These are phyloP conservation scores for Hylaea fasciaria DNA, from an alignment of 2,888 invertebrate species.

Conservation along the genomic window DNA sequence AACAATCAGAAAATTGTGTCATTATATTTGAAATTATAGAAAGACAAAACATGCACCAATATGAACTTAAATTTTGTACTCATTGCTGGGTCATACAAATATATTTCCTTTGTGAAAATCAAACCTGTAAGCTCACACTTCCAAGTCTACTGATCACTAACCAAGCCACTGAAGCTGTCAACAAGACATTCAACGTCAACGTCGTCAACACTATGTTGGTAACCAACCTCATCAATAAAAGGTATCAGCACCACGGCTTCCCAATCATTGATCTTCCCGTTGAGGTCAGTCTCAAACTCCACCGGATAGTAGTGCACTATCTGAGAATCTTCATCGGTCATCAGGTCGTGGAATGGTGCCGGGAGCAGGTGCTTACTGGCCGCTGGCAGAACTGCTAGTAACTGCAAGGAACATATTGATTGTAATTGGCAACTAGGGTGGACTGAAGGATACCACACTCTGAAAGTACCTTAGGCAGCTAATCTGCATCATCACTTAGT, in stretches of 20 bases:
- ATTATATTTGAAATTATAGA: background rate
- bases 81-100: background rate
- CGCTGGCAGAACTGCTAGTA: constrained; percentile 94
- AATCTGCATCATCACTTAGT: too few species aligned
- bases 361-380: constrained; percentile 93
- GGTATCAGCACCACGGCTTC: constrained; percentile 97
- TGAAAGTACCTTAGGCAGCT: background rate
- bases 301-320: constrained; percentile 96
- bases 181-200: too few species aligned
- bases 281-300: constrained; percentile 96
- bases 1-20: constrained; percentile 21
- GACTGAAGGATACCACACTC: background rate
- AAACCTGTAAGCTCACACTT: too few species aligned
- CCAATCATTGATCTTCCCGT: constrained; percentile 98
- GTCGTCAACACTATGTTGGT: background rate
- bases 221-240: constrained; percentile 92
- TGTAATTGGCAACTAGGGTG: background rate
- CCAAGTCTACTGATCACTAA: too few species aligned
- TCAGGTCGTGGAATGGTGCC: constrained; percentile 89
- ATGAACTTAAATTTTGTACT: too few species aligned
- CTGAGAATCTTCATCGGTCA: constrained; percentile 91
- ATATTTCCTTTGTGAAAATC: too few species aligned
- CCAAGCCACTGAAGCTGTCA: background rate
- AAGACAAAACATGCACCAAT: too few species aligned
- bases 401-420: constrained; percentile 66